Evolutionary conservation across 53 echinoderm and acorn worm species (phyloP).

Genomic region (Antedon mediterranea): DNA sequence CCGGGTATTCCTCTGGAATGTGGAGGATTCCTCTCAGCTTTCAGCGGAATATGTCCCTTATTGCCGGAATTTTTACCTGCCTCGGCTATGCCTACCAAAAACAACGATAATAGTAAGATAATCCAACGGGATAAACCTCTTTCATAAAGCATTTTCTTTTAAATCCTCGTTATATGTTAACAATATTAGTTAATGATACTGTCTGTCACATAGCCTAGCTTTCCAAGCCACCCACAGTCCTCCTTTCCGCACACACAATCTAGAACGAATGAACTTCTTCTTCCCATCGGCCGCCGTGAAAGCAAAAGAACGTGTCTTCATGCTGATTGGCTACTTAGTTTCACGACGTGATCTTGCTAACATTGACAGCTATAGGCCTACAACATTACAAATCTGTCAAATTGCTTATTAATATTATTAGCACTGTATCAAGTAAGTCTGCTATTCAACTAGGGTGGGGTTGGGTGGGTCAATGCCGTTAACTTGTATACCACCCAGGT

Average conservation of each 20-base stretch:
- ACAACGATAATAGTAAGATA: slow-evolving; percentile 2
- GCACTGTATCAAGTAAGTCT: no score
- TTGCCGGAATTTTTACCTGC: slow-evolving; percentile 8
- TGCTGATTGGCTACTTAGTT: background rate
- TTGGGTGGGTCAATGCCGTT: no score
- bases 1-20: slow-evolving; percentile 27
- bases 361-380: no score
- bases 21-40: slow-evolving; percentile 21
- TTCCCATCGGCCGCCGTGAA: no score
- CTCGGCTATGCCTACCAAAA: background rate
- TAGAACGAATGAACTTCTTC: no score
- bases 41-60: slow-evolving; percentile 16
- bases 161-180: background rate
- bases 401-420: no score
- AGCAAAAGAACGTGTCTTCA: background rate
- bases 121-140: background rate
- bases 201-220: background rate
- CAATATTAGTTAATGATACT: background rate
- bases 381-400: no score
- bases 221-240: background rate
- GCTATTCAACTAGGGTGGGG: no score
- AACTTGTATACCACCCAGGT: no score
- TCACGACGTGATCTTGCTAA: background rate
- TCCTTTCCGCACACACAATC: background rate
- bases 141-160: background rate